Evolutionary conservation across 1,140 invertebrate genomes (phyloP).

Genomic region (Musca vetustissima): DNA sequence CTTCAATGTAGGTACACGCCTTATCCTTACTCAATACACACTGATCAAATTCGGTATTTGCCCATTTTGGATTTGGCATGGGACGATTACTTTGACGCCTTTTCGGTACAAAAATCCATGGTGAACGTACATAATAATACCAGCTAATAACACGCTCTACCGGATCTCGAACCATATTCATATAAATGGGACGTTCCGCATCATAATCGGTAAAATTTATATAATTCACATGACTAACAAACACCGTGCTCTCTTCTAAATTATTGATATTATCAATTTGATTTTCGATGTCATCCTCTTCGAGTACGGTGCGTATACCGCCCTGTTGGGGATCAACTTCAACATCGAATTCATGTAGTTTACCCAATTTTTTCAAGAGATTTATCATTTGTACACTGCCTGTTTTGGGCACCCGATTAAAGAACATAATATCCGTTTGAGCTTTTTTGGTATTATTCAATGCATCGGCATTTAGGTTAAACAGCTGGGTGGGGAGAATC

Average conservation of each 20-base stretch:
- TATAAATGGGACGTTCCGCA: slow-evolving; percentile 79
- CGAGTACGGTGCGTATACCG: slow-evolving; percentile 37
- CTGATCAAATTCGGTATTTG: slow-evolving; percentile 82
- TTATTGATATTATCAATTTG: slow-evolving; percentile 43
- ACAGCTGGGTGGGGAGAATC: slow-evolving; percentile 37
- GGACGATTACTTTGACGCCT: slow-evolving; percentile 67
- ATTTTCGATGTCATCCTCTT: slow-evolving; percentile 37
- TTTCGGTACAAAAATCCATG: slow-evolving; percentile 63
- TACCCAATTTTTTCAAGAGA: slow-evolving; percentile 71
- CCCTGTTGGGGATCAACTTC: slow-evolving; percentile 47
- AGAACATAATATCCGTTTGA: slow-evolving; percentile 75
- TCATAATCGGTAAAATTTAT: slow-evolving; percentile 70
- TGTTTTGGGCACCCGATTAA: slow-evolving; percentile 88
- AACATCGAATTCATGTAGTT: slow-evolving; percentile 66
- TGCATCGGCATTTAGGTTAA: slow-evolving; percentile 36
- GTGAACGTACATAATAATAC: slow-evolving; percentile 79
- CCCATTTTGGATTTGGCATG: slow-evolving; percentile 80
- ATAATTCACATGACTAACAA: slow-evolving; percentile 50
- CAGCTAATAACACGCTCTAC: slow-evolving; percentile 87
- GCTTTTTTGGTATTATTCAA: slow-evolving; percentile 79
- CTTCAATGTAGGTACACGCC: slow-evolving; percentile 79
- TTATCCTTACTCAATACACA: slow-evolving; percentile 80
- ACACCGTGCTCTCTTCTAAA: slow-evolving; percentile 44
- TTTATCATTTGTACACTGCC: slow-evolving; percentile 85
- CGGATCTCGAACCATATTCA: slow-evolving; percentile 86